A percentile compares a stretch with the other conserved stretches of the same genome.
These are phyloP conservation scores for Chamaetylas fuelleborni DNA, from an alignment of 2,113 vertebrate genomes.

Conservation along the genomic window DNA sequence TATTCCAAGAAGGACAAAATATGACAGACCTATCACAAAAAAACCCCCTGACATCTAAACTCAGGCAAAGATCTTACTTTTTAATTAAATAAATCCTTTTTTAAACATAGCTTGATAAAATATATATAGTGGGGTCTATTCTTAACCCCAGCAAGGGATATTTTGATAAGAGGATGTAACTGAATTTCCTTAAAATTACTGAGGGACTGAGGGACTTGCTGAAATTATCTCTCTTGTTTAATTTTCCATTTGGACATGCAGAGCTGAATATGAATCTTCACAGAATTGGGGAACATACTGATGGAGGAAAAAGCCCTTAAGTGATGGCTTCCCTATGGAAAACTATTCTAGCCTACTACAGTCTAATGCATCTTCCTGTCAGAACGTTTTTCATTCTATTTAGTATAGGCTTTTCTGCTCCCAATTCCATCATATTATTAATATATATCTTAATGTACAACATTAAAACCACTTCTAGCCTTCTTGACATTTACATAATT, in stretches of 20 bases:
- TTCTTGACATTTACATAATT: slow-evolving; percentile 61
- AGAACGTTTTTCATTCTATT: slow-evolving; percentile 26
- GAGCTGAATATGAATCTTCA: slow-evolving; percentile 42
- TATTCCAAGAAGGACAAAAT: not conserved
- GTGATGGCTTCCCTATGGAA: slow-evolving; percentile 35
- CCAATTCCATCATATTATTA: slow-evolving; percentile 39
- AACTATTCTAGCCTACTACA: not conserved
- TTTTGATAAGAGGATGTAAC: slow-evolving; percentile 38
- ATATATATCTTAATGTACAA: slow-evolving; percentile 54
- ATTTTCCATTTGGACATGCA: slow-evolving; percentile 52
- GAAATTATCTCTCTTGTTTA: slow-evolving; percentile 54
- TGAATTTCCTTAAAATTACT: slow-evolving; percentile 61
- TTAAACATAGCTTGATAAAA: not conserved
- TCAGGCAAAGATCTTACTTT: not conserved
- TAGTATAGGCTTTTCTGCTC: not conserved
- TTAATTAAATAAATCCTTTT: not conserved
- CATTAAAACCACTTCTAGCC: slow-evolving; percentile 47
- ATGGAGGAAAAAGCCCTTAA: slow-evolving; percentile 50
- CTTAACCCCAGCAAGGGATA: slow-evolving; percentile 19
- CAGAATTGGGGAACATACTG: not conserved
- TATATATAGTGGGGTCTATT: slow-evolving; percentile 10
- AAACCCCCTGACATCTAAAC: not conserved
- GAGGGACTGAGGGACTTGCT: slow-evolving; percentile 50
- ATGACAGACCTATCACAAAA: not conserved
- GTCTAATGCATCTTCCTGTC: slow-evolving; percentile 46